These are phyloP conservation scores for Harpagifer antarcticus DNA, from an alignment of 2,797 vertebrate species.

Conservation along the genomic window DNA sequence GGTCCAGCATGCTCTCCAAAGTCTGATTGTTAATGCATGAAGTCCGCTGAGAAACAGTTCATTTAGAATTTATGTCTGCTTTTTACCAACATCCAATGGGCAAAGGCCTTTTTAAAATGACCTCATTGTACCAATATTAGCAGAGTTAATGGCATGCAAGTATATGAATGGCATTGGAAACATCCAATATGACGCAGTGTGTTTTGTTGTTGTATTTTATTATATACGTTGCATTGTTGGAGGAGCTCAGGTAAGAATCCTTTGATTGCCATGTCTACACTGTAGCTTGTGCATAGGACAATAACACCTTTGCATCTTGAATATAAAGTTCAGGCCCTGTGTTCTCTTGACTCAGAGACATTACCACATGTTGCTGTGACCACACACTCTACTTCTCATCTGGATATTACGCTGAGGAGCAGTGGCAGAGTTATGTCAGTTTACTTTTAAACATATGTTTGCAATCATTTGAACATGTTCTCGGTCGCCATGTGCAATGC, in stretches of 20 bases:
- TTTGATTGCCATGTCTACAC: too few species aligned
- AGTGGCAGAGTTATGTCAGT: background rate
- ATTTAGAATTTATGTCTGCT: constrained; percentile 21
- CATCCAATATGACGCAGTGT: constrained; percentile 49
- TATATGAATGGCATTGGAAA: constrained; percentile 44
- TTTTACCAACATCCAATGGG: constrained; percentile 34
- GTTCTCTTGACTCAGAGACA: constrained; percentile 31
- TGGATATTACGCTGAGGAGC: background rate
- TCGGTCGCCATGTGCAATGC: background rate
- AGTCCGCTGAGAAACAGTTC: constrained; percentile 30
- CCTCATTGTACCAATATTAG: constrained; percentile 51
- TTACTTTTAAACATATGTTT: background rate
- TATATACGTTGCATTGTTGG: too few species aligned
- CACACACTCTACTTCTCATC: constrained; percentile 8
- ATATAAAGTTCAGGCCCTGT: constrained; percentile 36
- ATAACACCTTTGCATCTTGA: too few species aligned
- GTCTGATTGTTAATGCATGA: constrained; percentile 19
- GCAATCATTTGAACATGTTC: background rate
- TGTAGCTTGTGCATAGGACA: too few species aligned
- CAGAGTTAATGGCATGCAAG: constrained; percentile 17
- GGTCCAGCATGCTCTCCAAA: constrained; percentile 6
- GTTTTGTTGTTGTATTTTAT: too few species aligned
- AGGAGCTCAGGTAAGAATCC: too few species aligned
- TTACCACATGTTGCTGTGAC: constrained; percentile 19
- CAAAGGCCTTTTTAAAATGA: constrained; percentile 39